Percentiles rank a stretch among this genome's conserved stretches.
Evolutionary conservation across 2,797 vertebrate genomes (phyloP).

Genomic region (Hippopotamyrus pictus): DNA sequence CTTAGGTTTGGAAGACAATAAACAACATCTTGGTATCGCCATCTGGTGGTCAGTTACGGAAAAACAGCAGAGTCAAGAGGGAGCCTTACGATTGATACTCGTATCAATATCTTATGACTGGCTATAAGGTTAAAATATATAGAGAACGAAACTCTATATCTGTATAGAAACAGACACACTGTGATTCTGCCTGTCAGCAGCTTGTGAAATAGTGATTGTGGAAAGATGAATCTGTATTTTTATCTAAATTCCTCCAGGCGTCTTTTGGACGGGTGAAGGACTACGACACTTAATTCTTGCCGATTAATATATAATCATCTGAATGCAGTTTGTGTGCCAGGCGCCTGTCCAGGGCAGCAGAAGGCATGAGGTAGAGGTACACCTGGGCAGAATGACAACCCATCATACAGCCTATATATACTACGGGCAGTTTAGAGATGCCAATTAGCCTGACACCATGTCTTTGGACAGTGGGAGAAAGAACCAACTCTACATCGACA

Average conservation of each 20-base stretch:
- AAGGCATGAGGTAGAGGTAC: not conserved
- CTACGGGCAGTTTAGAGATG: not conserved
- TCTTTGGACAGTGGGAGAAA: not conserved
- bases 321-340: not conserved
- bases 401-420: not conserved
- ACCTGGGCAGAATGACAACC: not conserved
- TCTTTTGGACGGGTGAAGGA: not conserved
- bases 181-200: not conserved
- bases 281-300: not conserved
- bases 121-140: not conserved
- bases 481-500: not conserved
- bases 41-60: conserved; percentile 8
- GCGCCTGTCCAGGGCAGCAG: not conserved
- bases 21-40: conserved; percentile 11
- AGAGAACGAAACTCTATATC: not conserved
- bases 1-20: not conserved
- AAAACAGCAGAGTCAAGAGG: not conserved
- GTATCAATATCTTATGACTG: not conserved
- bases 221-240: not conserved
- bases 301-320: not conserved
- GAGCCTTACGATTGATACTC: not conserved
- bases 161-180: not conserved
- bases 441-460: not conserved
- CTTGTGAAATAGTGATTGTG: not conserved
- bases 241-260: not conserved